Percentiles rank a stretch among this genome's conserved stretches.
phyloP scores from a whole-genome alignment of 2,113 vertebrate species.

The Dendrocopos noguchii region DNA sequence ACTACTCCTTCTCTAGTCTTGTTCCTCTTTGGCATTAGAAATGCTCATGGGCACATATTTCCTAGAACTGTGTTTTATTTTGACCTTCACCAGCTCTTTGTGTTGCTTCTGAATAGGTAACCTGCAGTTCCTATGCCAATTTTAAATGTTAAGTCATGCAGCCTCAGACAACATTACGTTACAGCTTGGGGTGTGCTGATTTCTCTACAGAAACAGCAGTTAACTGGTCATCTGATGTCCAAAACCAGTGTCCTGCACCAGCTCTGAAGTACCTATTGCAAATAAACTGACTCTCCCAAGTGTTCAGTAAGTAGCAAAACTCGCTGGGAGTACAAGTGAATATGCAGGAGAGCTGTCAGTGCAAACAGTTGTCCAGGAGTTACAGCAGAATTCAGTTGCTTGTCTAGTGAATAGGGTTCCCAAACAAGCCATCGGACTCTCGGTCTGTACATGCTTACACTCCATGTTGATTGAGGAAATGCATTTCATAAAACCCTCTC shows the following conservation, averaged over 20 bases:
- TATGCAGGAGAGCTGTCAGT: not conserved
- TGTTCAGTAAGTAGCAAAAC: not conserved
- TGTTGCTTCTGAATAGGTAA: not conserved
- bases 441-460: not conserved
- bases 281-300: not conserved
- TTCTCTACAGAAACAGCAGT: not conserved
- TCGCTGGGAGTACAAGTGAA: not conserved
- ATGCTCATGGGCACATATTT: not conserved
- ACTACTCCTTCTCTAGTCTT: not conserved
- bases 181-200: not conserved
- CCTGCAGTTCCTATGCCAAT: not conserved
- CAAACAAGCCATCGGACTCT: not conserved
- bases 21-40: not conserved
- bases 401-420: not conserved
- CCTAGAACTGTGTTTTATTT: not conserved
- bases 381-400: not conserved
- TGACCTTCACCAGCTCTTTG: not conserved
- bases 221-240: not conserved
- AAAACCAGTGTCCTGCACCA: not conserved
- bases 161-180: not conserved
- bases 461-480: slow-evolving; percentile 10
- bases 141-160: not conserved
- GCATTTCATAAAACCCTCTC: slow-evolving; percentile 24
- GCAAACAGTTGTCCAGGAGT: not conserved
- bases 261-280: not conserved